These are phyloP conservation scores for Drosophila obscura DNA, from an alignment of 1,140 invertebrate genomes.

Conservation along the genomic window DNA sequence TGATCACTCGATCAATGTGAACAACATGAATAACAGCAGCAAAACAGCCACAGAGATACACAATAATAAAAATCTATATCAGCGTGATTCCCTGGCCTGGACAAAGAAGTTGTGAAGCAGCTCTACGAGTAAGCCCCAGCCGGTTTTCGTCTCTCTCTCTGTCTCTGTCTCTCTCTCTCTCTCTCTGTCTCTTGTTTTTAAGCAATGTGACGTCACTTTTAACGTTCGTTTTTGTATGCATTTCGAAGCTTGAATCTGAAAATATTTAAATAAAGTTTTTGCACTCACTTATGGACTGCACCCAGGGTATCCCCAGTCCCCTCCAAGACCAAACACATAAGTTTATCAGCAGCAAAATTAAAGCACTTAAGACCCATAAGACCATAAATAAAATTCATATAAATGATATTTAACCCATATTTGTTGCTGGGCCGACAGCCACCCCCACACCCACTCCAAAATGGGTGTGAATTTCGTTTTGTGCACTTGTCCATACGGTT, in stretches of 20 bases:
- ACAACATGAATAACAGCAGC: constrained; percentile 31
- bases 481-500: constrained; percentile 6
- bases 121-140: constrained; percentile 19
- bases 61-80: constrained; percentile 7
- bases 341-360: constrained; percentile 46
- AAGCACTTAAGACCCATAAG: constrained; percentile 66
- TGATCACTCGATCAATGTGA: constrained; percentile 22
- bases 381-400: constrained; percentile 65
- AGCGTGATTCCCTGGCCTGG: constrained; percentile 33
- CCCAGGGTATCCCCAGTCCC: not conserved
- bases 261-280: constrained; percentile 59
- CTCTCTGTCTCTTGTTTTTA: not conserved
- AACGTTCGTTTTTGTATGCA: constrained; percentile 45
- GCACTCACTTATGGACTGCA: constrained; percentile 37
- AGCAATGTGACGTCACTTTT: constrained; percentile 62
- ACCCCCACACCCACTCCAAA: constrained; percentile 13
- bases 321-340: constrained; percentile 23
- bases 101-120: constrained; percentile 26
- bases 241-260: constrained; percentile 12
- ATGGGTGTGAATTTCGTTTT: constrained; percentile 47
- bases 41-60: constrained; percentile 1
- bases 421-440: constrained; percentile 34
- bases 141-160: constrained; percentile 24
- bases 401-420: constrained; percentile 79
- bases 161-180: constrained; percentile 5